Evolutionary conservation across 2,888 invertebrate genomes (phyloP).

Genomic region (Tiliacea aurago): DNA sequence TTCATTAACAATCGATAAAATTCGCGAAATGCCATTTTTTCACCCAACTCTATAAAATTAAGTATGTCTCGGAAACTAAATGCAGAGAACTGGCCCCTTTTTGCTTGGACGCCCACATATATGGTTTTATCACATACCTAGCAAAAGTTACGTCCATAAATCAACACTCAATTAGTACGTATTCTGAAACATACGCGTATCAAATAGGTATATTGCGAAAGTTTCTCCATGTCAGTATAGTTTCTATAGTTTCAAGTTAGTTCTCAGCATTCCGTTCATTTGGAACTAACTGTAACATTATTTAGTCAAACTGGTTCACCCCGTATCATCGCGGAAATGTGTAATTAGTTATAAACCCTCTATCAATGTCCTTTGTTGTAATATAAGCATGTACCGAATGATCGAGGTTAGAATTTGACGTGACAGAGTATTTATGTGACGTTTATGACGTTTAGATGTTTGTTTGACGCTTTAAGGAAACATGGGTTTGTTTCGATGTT

Average conservation of each 20-base stretch:
- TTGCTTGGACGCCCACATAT: too few species aligned
- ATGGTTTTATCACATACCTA: background rate
- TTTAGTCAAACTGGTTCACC: constrained; percentile 19
- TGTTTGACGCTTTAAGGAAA: constrained; percentile 18
- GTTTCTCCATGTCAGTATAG: background rate
- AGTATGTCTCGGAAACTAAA: too few species aligned
- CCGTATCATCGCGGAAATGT: constrained; percentile 28
- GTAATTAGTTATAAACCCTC: constrained; percentile 37
- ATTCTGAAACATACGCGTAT: background rate
- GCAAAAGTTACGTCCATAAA: too few species aligned
- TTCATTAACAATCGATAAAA: too few species aligned
- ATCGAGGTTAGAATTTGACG: constrained; percentile 44
- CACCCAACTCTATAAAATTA: too few species aligned
- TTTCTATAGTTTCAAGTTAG: constrained; percentile 13
- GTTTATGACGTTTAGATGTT: constrained; percentile 15
- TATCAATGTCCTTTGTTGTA: constrained; percentile 38
- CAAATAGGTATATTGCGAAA: constrained; percentile 6
- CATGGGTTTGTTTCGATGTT: constrained; percentile 20
- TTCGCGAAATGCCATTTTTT: too few species aligned
- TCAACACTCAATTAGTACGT: background rate
- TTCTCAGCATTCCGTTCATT: constrained; percentile 16
- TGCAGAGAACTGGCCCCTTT: too few species aligned
- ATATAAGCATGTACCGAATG: constrained; percentile 39
- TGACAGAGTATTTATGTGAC: constrained; percentile 23
- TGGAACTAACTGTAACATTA: constrained; percentile 24